Percentiles rank a stretch among this genome's conserved stretches.
Conservation (phyloP, 1,140 invertebrate genomes). For the Acyrthosiphon pisum region DNA sequence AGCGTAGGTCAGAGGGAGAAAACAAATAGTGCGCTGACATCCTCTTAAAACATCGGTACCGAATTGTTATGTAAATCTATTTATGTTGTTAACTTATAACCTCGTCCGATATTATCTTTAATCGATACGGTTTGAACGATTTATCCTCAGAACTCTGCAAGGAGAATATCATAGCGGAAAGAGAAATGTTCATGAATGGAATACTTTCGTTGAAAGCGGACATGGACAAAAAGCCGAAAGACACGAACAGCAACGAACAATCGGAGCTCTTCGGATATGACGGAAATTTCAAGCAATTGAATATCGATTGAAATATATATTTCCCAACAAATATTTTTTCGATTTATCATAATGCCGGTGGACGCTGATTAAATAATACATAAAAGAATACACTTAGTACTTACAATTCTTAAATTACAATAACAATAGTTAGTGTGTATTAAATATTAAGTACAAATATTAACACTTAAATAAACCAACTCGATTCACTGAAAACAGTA, state of each 20-base stretch:
- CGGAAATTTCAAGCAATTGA: conserved; percentile 40
- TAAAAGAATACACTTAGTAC: not conserved
- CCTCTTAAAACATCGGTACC: not conserved
- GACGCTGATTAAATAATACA: not conserved
- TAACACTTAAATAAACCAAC: too few species aligned
- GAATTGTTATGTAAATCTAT: not conserved
- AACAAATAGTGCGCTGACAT: too few species aligned
- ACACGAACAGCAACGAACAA: not conserved
- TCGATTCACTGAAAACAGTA: too few species aligned
- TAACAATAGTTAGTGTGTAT: not conserved
- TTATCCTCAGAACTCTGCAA: not conserved
- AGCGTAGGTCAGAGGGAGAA: too few species aligned
- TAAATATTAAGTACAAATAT: too few species aligned
- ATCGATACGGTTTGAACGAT: not conserved
- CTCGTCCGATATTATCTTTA: not conserved
- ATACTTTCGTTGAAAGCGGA: conserved; percentile 42
- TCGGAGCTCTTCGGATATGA: conserved; percentile 34
- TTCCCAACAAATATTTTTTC: not conserved
- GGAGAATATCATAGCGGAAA: not conserved
- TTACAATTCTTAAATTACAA: not conserved
- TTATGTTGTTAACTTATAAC: not conserved
- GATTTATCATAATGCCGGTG: not conserved
- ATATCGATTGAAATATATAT: conserved; percentile 36
- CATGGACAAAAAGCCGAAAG: conserved; percentile 22
- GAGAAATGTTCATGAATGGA: conserved; percentile 31